Percentiles rank a stretch among this genome's conserved stretches.
Conservation (phyloP, 1,140 invertebrate genomes). For the Ceratoteleas bidentatus region DNA sequence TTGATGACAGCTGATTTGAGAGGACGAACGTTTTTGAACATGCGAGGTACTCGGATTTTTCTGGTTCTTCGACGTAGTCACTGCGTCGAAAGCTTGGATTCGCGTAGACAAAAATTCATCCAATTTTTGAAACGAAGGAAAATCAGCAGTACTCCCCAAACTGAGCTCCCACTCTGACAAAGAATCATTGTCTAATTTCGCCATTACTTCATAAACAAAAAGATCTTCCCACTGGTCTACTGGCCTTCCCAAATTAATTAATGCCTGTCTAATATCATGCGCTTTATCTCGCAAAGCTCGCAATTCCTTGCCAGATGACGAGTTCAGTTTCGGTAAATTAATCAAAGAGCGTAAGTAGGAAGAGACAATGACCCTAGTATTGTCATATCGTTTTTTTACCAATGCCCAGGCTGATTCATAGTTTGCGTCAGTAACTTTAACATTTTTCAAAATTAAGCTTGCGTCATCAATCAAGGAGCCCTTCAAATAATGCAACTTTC, state of each 20-base stretch:
- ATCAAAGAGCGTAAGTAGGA: neutral
- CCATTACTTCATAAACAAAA: neutral
- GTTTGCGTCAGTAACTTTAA: no score
- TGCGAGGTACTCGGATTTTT: no score
- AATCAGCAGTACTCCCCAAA: neutral
- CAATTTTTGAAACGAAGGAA: slow-evolving; percentile 1
- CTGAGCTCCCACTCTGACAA: neutral
- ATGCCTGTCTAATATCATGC: neutral
- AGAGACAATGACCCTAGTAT: neutral
- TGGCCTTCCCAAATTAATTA: neutral
- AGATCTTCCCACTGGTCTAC: neutral
- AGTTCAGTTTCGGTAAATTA: neutral
- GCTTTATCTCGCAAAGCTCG: neutral
- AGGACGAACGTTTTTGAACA: no score
- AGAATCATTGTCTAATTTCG: neutral
- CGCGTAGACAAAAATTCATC: slow-evolving; percentile 2
- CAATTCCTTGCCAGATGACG: neutral
- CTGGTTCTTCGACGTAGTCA: neutral
- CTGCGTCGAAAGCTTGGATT: neutral
- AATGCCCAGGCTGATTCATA: no score
- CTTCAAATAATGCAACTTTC: slow-evolving; percentile 67
- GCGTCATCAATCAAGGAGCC: slow-evolving; percentile 61
- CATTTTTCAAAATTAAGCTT: neutral
- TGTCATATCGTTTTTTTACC: no score
- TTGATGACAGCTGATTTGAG: no score